Base-by-base conservation (phyloP, 1,140 invertebrate genomes). In the Pseudomyrmex cubaensis region DNA sequence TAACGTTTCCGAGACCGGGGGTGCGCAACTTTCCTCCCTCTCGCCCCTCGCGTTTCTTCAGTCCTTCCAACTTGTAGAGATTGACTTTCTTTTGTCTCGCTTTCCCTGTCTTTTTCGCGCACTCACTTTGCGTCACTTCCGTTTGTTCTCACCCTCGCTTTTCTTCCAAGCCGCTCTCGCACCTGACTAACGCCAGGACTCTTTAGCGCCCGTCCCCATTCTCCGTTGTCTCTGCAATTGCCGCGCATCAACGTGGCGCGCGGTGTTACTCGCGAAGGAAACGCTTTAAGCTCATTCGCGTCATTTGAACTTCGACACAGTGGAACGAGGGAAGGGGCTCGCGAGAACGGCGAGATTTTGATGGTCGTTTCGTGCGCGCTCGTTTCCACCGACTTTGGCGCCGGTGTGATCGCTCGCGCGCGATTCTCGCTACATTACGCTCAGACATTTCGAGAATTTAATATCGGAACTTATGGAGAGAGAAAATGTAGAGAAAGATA, bases 1-100 rank as follows among this genome's bases (percentile, higher is more conserved):
- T 90, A 90, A 89, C 87, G 83, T 87, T 90, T 89, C 84, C 80
- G 74, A 82, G 72, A 69, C 73, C 35, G 82, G 74, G 48, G 62
- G 25, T 66, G 76, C 8, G 61, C 88, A 84, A 87, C 77, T 20
- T 20, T 15, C 56, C 25, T 57, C 35, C 5, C 35, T 7, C 35
- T 35, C 15, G 17, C 75, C 12, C 84, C 25, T 25, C 80, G 12
- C 80, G 15, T 83, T 83, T 87, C 63, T 82, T 85, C 76, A 54
- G 57, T 64, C 70, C 54, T 54, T 66, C 25, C 44, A 13, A 25
- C 8, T 10, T 56, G 25, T 83, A 48, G 78, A 46, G 54, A 54
- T 44, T 74, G 22, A 20, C 59, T 84, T 82, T 67, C 62, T 83
- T 69, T 61, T 74, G 62, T 83, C 76, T 69, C 73, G 66, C 61